Evolutionary conservation across 1,140 invertebrate genomes (phyloP), one percentile per base, ranked within the genome.

Genomic region (Diplogasteroides magnus): DNA sequence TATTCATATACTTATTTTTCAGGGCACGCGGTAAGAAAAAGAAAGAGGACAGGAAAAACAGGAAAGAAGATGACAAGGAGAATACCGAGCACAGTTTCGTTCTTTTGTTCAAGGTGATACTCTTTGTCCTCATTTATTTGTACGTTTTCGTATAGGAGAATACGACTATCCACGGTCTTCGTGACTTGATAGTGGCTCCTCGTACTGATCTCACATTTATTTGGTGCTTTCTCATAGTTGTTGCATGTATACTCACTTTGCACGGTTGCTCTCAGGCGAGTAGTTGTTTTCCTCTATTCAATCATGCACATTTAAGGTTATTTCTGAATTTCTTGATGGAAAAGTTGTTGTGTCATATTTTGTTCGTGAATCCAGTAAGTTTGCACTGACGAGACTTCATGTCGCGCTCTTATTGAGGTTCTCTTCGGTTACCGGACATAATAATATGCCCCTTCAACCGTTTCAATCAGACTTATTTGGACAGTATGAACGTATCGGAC

Each of bases 391-490:
- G 15, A 29, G 31, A 1, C 27, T 62, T n/a, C 58, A 19, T 66
- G 13, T 63, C 13, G 27, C 14, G 27, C 0, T 27, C n/a, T 1
- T 23, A 64, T 72, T 67, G 26, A 72, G 70, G 27, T 27, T 56
- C 64, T 1, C 59, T 72, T n/a, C 31, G n/a, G 25, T 29, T 78
- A 19, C 77, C 77, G 2, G 77, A 78, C 68, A 68, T 78, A 29
- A 67, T 79, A 6, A 69, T 78, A 19, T 78, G 77, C 37, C 77
- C 77, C 19, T 77, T 80, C 61, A 78, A 78, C 65, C 77, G 77
- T 23, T 79, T 79, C 65, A 78, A 78, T 32, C 29, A 59, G 29
- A 58, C 77, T 11, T 79, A 61, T 61, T 62, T 78, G 14, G 63
- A 74, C 15, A 29, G 32, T 23, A 48, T 57, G 32, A 78, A 78